A percentile compares a stretch with the other conserved stretches of the same genome.
phyloP scores from a whole-genome alignment of 37 sponge, comb jelly and placozoan species.

The Cliona cf. orientalis region DNA sequence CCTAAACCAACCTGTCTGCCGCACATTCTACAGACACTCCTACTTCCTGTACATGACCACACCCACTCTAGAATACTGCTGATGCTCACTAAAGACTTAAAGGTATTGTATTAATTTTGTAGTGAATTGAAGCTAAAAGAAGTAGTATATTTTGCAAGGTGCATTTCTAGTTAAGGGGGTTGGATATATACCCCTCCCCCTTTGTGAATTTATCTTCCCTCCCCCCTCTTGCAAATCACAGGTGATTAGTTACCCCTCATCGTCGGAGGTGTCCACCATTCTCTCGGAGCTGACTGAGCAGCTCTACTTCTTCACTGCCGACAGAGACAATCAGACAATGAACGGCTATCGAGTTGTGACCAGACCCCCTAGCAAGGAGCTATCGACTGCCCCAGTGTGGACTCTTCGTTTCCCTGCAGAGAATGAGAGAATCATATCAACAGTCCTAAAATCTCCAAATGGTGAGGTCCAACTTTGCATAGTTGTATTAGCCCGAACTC shows the following conservation, averaged over 20 bases:
- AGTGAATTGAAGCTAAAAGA: neutral
- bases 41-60: constrained; percentile 59
- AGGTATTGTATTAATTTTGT: no score
- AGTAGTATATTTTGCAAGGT: no score
- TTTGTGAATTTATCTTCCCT: no score
- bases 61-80: constrained; percentile 63
- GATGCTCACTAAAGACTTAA: constrained; percentile 26
- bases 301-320: constrained; percentile 24
- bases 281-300: neutral
- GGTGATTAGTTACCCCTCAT: constrained; percentile 25
- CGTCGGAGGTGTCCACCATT: constrained; percentile 11
- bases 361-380: neutral
- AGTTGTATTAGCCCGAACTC: no score
- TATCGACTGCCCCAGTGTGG: neutral
- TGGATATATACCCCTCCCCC: no score
- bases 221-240: no score
- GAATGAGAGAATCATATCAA: neutral
- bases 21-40: constrained; percentile 49
- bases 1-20: constrained; percentile 51
- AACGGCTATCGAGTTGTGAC: constrained; percentile 21
- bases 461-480: no score
- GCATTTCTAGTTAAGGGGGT: no score
- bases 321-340: neutral
- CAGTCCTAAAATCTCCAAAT: neutral
- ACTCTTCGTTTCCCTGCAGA: neutral